Conservation (phyloP, 2,113 vertebrate species). For the Caretta caretta region DNA sequence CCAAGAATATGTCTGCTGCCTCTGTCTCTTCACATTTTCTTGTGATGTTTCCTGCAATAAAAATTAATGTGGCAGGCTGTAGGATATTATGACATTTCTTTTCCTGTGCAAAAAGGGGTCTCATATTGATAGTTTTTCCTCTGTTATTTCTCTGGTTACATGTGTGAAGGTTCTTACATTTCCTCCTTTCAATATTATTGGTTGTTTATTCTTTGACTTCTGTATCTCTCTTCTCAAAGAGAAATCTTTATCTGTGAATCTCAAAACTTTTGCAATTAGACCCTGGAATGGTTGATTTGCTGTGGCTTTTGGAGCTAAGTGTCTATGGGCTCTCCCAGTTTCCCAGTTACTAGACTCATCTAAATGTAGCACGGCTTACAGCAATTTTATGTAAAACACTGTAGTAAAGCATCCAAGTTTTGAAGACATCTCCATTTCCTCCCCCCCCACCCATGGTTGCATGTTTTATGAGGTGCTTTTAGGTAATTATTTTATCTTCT, state of each 20-base stretch:
- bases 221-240: not conserved
- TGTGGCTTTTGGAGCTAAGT: not conserved
- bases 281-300: not conserved
- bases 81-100: accelerated
- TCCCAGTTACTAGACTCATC: not conserved
- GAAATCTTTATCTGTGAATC: not conserved
- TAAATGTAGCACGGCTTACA: not conserved
- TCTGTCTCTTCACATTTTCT: slow-evolving; percentile 12
- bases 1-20: slow-evolving; percentile 12
- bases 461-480: not conserved
- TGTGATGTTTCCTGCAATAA: not conserved
- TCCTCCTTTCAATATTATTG: not conserved
- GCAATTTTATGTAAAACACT: not conserved
- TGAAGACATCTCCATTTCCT: not conserved
- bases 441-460: not conserved
- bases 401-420: not conserved
- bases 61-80: not conserved
- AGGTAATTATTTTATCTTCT: not conserved
- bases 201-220: not conserved
- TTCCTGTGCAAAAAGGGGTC: not conserved
- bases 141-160: not conserved
- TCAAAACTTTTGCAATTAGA: not conserved
- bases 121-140: not conserved
- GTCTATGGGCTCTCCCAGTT: not conserved
- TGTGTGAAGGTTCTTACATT: not conserved